These are phyloP conservation scores for Cryptus armator DNA, from an alignment of 2,888 invertebrate species.

Conservation along the genomic window DNA sequence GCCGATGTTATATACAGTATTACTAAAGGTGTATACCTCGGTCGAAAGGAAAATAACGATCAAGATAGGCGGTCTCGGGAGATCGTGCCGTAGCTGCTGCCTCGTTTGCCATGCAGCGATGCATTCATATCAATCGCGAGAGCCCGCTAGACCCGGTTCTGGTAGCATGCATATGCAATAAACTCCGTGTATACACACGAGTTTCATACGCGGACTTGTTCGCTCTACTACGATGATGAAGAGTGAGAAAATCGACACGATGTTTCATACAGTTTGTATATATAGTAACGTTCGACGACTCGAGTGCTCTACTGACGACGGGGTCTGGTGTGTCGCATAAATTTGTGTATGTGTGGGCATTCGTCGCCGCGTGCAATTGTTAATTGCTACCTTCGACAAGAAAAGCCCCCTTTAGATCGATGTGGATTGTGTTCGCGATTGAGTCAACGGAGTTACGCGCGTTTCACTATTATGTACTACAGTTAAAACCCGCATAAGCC, in stretches of 20 bases:
- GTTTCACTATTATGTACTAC: neutral
- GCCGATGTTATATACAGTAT: slow-evolving; percentile 60
- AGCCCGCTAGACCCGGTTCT: slow-evolving; percentile 48
- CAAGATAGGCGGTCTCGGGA: slow-evolving; percentile 75
- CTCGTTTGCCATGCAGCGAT: slow-evolving; percentile 83
- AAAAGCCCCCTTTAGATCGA: slow-evolving; percentile 56
- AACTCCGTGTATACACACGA: slow-evolving; percentile 55
- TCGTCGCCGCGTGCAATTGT: slow-evolving; percentile 78
- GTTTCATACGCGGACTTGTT: slow-evolving; percentile 17
- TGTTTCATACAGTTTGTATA: slow-evolving; percentile 55
- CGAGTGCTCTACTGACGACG: slow-evolving; percentile 60
- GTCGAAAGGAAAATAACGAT: slow-evolving; percentile 79
- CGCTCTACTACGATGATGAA: neutral
- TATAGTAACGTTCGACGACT: slow-evolving; percentile 44
- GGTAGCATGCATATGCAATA: slow-evolving; percentile 81
- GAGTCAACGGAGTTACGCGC: slow-evolving; percentile 34
- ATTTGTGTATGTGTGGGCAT: slow-evolving; percentile 79
- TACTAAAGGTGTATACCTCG: slow-evolving; percentile 34
- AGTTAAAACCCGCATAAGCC: slow-evolving; percentile 7
- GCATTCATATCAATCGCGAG: slow-evolving; percentile 83
- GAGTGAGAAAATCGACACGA: slow-evolving; percentile 47
- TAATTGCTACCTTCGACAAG: slow-evolving; percentile 76
- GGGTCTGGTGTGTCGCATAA: slow-evolving; percentile 78
- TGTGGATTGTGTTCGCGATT: slow-evolving; percentile 58
- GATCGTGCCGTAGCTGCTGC: slow-evolving; percentile 71